Percentiles rank a stretch among this genome's conserved stretches.
phyloP scores from a whole-genome alignment of 2,888 invertebrate genomes.

The Sminthurides aquaticus region DNA sequence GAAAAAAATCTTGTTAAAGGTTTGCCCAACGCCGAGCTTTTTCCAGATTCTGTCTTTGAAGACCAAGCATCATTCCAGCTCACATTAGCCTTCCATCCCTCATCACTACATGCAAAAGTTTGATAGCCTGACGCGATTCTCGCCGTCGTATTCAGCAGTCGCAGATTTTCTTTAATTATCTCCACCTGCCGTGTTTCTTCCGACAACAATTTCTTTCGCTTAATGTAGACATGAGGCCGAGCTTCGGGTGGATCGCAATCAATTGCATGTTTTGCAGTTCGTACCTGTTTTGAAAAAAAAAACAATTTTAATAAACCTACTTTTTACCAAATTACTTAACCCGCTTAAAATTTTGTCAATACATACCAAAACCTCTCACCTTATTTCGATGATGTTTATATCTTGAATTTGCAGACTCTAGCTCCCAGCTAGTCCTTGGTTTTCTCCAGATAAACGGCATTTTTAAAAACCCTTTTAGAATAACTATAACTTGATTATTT shows the following conservation, averaged over 20 bases:
- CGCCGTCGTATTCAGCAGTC: constrained; percentile 37
- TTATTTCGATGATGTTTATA: neutral
- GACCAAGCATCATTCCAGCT: neutral
- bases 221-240: constrained; percentile 37
- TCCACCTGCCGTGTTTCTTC: constrained; percentile 36
- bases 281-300: constrained; percentile 26
- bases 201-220: constrained; percentile 36
- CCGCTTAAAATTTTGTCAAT: neutral
- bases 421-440: neutral
- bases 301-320: neutral
- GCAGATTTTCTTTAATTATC: constrained; percentile 40
- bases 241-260: constrained; percentile 35
- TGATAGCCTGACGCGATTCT: constrained; percentile 28
- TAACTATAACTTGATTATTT: no score
- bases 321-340: neutral
- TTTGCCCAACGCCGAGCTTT: neutral
- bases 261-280: constrained; percentile 38
- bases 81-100: neutral
- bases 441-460: neutral
- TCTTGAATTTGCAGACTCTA: neutral
- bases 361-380: neutral
- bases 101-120: neutral
- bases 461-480: no score
- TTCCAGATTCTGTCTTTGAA: neutral
- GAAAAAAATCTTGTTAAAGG: neutral